Percentiles rank a stretch among this genome's conserved stretches.
phyloP scores from a whole-genome alignment of 2,888 invertebrate species.

The Tholera decimalis region DNA sequence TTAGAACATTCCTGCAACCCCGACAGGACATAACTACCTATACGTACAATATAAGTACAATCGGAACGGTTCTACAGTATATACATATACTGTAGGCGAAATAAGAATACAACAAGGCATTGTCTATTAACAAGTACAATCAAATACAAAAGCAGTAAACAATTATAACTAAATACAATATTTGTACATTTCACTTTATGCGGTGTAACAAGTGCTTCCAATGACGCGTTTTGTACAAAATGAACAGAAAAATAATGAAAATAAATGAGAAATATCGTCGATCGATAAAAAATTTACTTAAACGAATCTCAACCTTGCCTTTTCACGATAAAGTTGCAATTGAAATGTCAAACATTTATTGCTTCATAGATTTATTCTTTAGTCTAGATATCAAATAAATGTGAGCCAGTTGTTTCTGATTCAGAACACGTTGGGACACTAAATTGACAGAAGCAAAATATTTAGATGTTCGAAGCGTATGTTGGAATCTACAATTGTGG shows the following conservation, averaged over 20 bases:
- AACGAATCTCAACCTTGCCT: conserved; percentile 9
- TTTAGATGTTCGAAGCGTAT: conserved; percentile 40
- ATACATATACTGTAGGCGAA: not conserved
- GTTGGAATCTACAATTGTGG: conserved; percentile 15
- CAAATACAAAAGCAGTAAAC: conserved; percentile 9
- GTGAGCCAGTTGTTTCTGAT: conserved; percentile 43
- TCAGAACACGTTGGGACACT: conserved; percentile 45
- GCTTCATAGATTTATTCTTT: conserved; percentile 28
- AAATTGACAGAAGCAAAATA: conserved; percentile 47
- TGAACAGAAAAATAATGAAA: conserved; percentile 50
- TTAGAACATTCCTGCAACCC: no score
- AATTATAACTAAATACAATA: conserved; percentile 12
- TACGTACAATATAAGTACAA: no score
- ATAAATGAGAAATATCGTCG: conserved; percentile 54
- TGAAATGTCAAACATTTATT: conserved; percentile 9
- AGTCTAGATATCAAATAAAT: conserved; percentile 47
- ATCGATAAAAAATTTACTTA: conserved; percentile 28
- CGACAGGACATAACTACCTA: no score
- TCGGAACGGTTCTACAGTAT: not conserved
- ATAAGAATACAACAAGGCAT: not conserved
- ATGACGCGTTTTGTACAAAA: conserved; percentile 51
- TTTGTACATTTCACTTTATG: conserved; percentile 12
- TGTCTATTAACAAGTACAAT: not conserved
- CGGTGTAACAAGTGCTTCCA: conserved; percentile 42
- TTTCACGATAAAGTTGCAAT: not conserved